Conservation (phyloP, 2,888 invertebrate species). For the Drosophila heteroneura region DNA sequence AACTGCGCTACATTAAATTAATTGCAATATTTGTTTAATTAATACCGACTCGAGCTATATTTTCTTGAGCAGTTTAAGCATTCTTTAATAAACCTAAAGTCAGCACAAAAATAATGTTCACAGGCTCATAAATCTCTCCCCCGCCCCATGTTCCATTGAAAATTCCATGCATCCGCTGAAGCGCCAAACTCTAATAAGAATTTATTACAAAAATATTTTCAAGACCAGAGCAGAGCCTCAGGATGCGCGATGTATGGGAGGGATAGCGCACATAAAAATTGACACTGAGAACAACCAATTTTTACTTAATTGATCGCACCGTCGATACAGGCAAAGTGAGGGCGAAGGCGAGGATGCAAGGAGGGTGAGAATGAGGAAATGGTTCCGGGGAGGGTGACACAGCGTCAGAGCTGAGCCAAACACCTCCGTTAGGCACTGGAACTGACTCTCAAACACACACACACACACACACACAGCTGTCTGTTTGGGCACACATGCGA, state of each 20-base stretch:
- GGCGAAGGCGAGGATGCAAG: neutral
- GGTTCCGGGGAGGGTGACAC: conserved; percentile 45
- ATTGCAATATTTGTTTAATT: conserved; percentile 65
- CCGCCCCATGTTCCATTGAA: neutral
- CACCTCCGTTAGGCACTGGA: conserved; percentile 52
- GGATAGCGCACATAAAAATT: conserved; percentile 8
- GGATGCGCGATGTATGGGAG: conserved; percentile 7
- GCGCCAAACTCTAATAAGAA: conserved; percentile 67
- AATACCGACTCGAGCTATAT: conserved; percentile 39
- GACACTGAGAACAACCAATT: conserved; percentile 44
- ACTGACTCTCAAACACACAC: conserved; percentile 12
- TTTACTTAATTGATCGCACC: conserved; percentile 64
- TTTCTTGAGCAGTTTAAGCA: conserved; percentile 15
- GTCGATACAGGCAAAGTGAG: conserved; percentile 34
- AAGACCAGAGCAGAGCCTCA: neutral
- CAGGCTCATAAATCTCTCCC: conserved; percentile 59
- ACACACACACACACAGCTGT: conserved; percentile 33
- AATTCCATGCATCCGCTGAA: conserved; percentile 29
- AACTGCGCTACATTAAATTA: conserved; percentile 36
- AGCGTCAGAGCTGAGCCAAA: conserved; percentile 9
- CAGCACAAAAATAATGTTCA: conserved; percentile 9
- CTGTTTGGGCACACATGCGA: conserved; percentile 28
- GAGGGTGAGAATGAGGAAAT: conserved; percentile 29
- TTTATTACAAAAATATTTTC: conserved; percentile 55
- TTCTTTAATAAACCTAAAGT: conserved; percentile 20